These are phyloP conservation scores for Teleogryllus oceanicus DNA, from an alignment of 2,888 invertebrate genomes.

Conservation along the genomic window DNA sequence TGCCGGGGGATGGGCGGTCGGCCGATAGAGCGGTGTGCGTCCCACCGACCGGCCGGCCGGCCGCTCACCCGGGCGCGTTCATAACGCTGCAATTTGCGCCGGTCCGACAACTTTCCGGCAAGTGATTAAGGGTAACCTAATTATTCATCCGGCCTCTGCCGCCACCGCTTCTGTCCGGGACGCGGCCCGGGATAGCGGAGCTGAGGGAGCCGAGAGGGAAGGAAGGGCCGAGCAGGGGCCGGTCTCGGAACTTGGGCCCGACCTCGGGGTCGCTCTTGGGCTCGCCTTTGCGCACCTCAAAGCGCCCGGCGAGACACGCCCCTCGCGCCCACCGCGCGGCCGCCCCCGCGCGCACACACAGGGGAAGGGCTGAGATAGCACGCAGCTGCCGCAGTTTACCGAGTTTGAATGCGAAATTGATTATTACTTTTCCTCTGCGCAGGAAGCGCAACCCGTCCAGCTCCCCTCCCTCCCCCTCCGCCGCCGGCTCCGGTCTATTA, in stretches of 20 bases:
- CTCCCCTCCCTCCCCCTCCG: neutral
- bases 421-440: neutral
- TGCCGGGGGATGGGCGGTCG: neutral
- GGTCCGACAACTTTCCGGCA: slow-evolving; percentile 7
- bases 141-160: neutral
- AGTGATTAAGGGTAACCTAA: slow-evolving; percentile 10
- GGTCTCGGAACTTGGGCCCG: neutral
- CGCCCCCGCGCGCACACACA: no score
- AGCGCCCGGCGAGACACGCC: no score
- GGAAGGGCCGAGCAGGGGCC: neutral
- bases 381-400: neutral
- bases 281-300: no score
- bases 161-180: no score
- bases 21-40: neutral
- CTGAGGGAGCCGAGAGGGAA: neutral
- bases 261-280: no score
- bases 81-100: neutral
- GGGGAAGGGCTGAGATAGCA: no score
- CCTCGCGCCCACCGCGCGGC: no score
- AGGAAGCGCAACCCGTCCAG: neutral
- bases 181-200: no score
- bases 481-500: neutral
- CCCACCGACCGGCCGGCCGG: neutral
- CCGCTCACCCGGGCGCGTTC: neutral
- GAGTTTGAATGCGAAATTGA: slow-evolving; percentile 2